Base-by-base conservation (phyloP, 2,113 vertebrate genomes). In the Ivindomyrus marchei region DNA sequence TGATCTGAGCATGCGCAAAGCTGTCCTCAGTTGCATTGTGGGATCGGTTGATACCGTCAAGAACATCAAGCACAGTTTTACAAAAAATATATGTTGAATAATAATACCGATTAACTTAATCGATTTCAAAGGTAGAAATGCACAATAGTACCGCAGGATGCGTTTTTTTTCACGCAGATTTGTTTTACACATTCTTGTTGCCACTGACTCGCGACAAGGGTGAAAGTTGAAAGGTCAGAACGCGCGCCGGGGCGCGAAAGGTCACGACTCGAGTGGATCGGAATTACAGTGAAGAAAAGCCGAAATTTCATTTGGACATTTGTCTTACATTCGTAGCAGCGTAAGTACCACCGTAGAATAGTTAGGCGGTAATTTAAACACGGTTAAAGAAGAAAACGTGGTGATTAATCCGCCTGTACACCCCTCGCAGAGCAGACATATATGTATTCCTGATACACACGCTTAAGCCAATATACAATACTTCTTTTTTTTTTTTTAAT, bases 151-250 rank as follows among this genome's bases (percentile, higher is more conserved):
- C 27, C 17, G 1, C 11, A 6, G 17, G 24, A 13, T 36, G 85
- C 4, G 1, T 50, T 15, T 86, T 11, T 27, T 47, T 52, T 1
- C 31, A 50, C n/a, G 4, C 13, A 24, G 11, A 11, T 46, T 88
- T 27, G 4, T 39, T 83, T 50, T 46, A 39, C 5, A 52, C 47
- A 10, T 13, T 89, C 9, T 45, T 80, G n/a, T 53, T 89, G 36
- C 36, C 74, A 10, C 31, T 27, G 24, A 42, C 19, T 83, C 5
- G 17, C n/a, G 46, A 50, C 27, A 36, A 66, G 7, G 88, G 88
- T 89, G 39, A 90, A 77, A 88, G 66, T 50, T 89, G 9, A 86
- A 91, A 91, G 92, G 91, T 92, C 46, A 89, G 90, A 90, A 90
- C 87, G 27, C 52, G 90, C 87, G 11, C 85, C 89, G 77, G 84